These are phyloP conservation scores for Bugulina stolonifera DNA, from an alignment of 2,888 invertebrate genomes.

Conservation along the genomic window DNA sequence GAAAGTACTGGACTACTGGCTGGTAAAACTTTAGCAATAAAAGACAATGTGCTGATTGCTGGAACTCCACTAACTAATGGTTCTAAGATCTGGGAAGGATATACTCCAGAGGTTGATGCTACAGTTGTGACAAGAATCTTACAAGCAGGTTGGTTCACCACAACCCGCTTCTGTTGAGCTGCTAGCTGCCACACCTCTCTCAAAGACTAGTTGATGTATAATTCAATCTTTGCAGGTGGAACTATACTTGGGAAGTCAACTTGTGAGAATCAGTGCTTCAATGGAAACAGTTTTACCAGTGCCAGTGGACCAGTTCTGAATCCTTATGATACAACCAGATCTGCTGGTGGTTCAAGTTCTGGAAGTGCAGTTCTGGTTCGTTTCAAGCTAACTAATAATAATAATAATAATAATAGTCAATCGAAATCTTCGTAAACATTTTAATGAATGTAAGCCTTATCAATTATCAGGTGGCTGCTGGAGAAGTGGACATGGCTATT, in stretches of 20 bases:
- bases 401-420: too few relatives aligned
- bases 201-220: too few relatives aligned
- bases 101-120: constrained; percentile 43
- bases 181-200: background rate
- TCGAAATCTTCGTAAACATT: too few relatives aligned
- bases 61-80: constrained; percentile 47
- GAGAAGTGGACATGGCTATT: constrained; percentile 31
- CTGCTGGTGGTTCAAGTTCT: constrained; percentile 43
- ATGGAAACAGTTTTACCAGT: constrained; percentile 38
- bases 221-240: constrained; percentile 42
- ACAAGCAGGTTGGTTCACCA: constrained; percentile 41
- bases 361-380: constrained; percentile 39
- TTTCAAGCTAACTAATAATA: too few relatives aligned
- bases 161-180: background rate
- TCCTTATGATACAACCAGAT: constrained; percentile 35
- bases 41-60: constrained; percentile 44
- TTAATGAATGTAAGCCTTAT: too few relatives aligned
- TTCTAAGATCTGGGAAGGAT: constrained; percentile 38
- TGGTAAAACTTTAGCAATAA: constrained; percentile 43
- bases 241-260: constrained; percentile 43
- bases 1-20: constrained; percentile 36
- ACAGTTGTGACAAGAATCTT: constrained; percentile 42
- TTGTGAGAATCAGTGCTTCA: constrained; percentile 42
- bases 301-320: constrained; percentile 39
- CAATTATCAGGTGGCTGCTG: constrained; percentile 28